phyloP scores from a whole-genome alignment of 1,140 invertebrate species.

The Cherax quadricarinatus region DNA sequence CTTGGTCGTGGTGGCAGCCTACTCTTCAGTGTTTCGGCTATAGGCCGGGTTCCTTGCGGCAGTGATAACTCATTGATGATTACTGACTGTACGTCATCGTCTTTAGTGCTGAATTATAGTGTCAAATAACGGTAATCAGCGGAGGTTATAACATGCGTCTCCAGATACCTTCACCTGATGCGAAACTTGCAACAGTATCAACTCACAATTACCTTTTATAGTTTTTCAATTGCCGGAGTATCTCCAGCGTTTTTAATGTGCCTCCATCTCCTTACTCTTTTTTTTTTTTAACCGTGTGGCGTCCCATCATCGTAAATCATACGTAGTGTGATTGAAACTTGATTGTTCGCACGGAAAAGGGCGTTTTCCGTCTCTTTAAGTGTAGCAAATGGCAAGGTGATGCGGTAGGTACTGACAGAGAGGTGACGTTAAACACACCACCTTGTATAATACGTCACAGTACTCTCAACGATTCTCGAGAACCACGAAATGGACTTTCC shows the following conservation, averaged over 20 bases:
- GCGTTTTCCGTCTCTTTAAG: too few species aligned
- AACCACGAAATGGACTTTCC: too few species aligned
- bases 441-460: too few species aligned
- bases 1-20: too few species aligned
- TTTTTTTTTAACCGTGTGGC: too few species aligned
- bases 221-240: not conserved
- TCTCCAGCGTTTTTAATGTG: not conserved
- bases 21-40: too few species aligned
- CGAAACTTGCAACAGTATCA: not conserved
- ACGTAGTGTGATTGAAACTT: not conserved
- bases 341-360: not conserved
- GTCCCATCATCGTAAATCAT: not conserved
- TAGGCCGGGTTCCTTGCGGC: too few species aligned
- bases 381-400: too few species aligned
- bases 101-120: not conserved
- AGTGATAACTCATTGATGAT: conserved; percentile 7
- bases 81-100: not conserved
- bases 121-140: not conserved
- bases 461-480: too few species aligned
- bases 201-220: not conserved
- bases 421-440: too few species aligned
- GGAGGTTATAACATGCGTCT: not conserved
- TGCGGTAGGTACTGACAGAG: too few species aligned
- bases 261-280: too few species aligned
- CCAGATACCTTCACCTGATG: not conserved